phyloP scores from a whole-genome alignment of 35 echinoderm and acorn worm species.

The Holothuria glaberrima region DNA sequence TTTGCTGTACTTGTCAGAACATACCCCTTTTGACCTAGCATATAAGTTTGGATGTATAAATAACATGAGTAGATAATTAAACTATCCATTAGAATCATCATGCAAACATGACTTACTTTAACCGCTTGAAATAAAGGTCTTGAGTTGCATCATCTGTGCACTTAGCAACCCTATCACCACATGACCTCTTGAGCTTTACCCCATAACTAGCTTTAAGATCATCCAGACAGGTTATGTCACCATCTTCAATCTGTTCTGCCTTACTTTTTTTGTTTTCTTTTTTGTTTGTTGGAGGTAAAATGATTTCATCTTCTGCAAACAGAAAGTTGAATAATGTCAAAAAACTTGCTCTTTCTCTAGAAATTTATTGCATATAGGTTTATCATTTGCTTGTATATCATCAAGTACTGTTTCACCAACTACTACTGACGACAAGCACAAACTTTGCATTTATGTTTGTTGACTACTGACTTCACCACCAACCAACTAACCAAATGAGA shows the following conservation, averaged over 20 bases:
- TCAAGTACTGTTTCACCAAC: background rate
- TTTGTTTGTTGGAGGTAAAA: slow-evolving; percentile 35
- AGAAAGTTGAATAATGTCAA: background rate
- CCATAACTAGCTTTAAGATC: slow-evolving; percentile 69
- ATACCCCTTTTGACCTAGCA: too few relatives aligned
- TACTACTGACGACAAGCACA: too few relatives aligned
- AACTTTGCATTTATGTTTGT: too few relatives aligned
- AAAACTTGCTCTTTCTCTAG: background rate
- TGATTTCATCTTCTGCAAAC: slow-evolving; percentile 59
- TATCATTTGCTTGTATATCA: background rate
- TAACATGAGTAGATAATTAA: too few relatives aligned
- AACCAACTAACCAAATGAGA: too few relatives aligned
- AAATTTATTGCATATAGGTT: background rate
- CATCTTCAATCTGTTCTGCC: slow-evolving; percentile 77
- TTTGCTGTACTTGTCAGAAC: too few relatives aligned
- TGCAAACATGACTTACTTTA: slow-evolving; percentile 44
- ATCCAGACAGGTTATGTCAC: slow-evolving; percentile 67
- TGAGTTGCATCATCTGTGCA: slow-evolving; percentile 73
- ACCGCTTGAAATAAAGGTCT: slow-evolving; percentile 60
- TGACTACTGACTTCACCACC: too few relatives aligned
- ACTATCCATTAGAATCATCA: background rate
- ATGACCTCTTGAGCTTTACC: slow-evolving; percentile 62
- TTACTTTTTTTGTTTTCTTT: slow-evolving; percentile 62
- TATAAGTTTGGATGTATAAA: too few relatives aligned
- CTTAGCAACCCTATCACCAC: slow-evolving; percentile 42